Base-by-base conservation (phyloP, 2,888 invertebrate genomes). In the Rhagophthalmus giganteus region DNA sequence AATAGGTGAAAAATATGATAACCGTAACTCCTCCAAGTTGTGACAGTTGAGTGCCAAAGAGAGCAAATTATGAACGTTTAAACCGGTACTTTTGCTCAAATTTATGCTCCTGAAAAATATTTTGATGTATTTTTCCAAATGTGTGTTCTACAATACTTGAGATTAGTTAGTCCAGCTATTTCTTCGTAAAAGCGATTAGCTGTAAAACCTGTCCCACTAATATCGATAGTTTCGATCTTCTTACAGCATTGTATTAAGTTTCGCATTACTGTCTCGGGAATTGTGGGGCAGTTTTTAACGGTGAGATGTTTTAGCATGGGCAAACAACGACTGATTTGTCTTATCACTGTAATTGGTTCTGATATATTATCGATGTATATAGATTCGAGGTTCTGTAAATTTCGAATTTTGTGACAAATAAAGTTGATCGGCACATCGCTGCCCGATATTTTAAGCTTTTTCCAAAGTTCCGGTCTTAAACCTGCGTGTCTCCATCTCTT, bases 401-500 rank as follows among this genome's bases (percentile, higher is more conserved):
- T 41, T 13, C 64, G 49, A 6, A 67, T 49, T 24, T 57, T 58
- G 12, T 56, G 55, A 30, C 54, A 65, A 34, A 66, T 59, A 33
- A 54, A 62, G 26, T 57, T 27, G n/a, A 55, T 37, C 5, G 62
- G 58, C 3, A 60, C 54, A 9, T 59, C 32, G 1, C 45, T 31
- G 4, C 61, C 60, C 26, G 31, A 20, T 10, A 65, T 42, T 11
- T 48, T 25, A 2, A 66, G 44, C 10, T 48, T 51, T 34, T 59
- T 61, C 58, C 64, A 61, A 15, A 66, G 55, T 27, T 54, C 48
- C 9, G 65, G 63, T 16, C 38, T 41, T 35, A 49, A 49, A 11
- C 62, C 60, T 5, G 58, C 65, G 40, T 60, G 56, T 25, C 56
- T 58, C 67, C 67, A 67, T 34, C 61, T 58, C 38, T 55, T 61